A percentile compares a stretch with the other conserved stretches of the same genome.
These are phyloP conservation scores for Sylvilagus bachmani DNA, from an alignment of 2,113 vertebrate genomes.

Conservation along the genomic window DNA sequence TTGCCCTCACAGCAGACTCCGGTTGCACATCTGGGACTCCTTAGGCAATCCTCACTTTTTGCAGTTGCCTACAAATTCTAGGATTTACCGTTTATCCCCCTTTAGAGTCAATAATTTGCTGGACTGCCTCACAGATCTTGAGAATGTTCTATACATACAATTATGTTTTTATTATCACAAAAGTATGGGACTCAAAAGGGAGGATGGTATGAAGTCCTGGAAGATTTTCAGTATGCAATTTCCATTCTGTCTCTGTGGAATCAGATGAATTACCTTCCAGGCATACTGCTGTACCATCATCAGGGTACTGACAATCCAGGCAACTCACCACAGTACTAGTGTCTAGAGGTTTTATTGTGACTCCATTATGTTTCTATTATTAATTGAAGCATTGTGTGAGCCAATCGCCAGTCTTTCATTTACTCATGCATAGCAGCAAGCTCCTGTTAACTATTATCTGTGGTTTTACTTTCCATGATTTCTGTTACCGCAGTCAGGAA, in stretches of 20 bases:
- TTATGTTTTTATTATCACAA: background rate
- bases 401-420: background rate
- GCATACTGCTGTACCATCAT: background rate
- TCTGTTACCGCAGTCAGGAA: background rate
- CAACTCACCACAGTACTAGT: background rate
- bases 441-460: too few relatives aligned
- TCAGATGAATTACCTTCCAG: background rate
- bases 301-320: background rate
- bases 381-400: background rate
- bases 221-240: background rate
- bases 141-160: background rate
- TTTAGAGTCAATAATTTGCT: background rate
- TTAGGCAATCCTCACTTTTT: background rate
- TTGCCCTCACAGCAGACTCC: background rate
- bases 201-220: background rate
- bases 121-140: background rate
- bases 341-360: background rate
- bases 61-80: background rate
- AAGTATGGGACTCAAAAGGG: background rate
- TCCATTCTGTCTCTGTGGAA: background rate
- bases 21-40: background rate
- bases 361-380: background rate
- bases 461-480: background rate
- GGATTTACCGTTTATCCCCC: background rate
- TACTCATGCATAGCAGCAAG: too few relatives aligned